phyloP scores from a whole-genome alignment of 2,113 vertebrate species.

The Shinisaurus crocodilurus region DNA sequence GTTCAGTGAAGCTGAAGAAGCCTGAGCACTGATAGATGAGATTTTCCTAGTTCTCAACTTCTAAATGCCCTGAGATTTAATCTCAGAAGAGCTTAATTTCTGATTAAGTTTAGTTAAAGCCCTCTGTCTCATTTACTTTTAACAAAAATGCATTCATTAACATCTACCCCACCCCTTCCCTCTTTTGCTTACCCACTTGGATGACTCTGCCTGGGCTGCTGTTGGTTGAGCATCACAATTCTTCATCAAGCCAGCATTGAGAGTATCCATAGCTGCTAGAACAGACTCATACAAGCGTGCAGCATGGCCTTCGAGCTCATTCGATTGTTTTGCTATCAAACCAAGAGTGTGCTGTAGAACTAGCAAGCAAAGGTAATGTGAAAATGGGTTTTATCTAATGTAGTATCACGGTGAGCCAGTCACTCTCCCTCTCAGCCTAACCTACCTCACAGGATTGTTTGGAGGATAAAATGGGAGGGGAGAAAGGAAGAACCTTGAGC shows the following conservation, averaged over 20 bases:
- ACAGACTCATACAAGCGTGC: constrained; percentile 83
- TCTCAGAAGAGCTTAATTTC: neutral
- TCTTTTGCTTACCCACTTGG: constrained; percentile 63
- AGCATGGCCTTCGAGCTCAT: constrained; percentile 78
- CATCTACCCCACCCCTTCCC: neutral
- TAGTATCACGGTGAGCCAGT: neutral
- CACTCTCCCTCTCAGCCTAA: too few relatives aligned
- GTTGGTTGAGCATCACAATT: neutral
- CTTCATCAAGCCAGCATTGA: constrained; percentile 35
- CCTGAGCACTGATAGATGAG: neutral
- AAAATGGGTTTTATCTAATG: neutral
- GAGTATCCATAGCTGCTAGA: constrained; percentile 78
- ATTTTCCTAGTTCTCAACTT: neutral
- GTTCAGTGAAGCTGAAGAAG: neutral
- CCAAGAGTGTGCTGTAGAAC: constrained; percentile 85
- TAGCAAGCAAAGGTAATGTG: constrained; percentile 49
- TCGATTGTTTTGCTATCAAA: constrained; percentile 84
- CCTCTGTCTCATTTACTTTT: neutral
- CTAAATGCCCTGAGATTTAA: neutral
- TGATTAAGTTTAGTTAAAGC: neutral
- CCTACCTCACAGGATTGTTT: neutral
- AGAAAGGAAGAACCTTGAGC: neutral
- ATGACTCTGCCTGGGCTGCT: constrained; percentile 30
- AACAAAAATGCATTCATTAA: neutral
- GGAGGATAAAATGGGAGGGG: neutral